These are phyloP conservation scores for Zoroaster sp. DNA, from an alignment of 53 echinoderm and acorn worm species.

Conservation along the genomic window DNA sequence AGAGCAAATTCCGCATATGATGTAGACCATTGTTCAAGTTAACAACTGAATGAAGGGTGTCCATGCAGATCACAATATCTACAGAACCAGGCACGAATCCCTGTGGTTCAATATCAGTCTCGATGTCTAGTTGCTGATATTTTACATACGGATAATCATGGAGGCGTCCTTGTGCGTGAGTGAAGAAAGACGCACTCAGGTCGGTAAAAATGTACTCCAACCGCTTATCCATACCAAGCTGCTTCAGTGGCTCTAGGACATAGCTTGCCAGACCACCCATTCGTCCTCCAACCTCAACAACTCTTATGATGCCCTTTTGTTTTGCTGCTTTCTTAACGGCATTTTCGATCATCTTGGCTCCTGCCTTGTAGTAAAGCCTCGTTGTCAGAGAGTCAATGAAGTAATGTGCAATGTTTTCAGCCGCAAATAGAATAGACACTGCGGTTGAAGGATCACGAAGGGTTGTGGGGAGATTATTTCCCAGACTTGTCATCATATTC, in stretches of 20 bases:
- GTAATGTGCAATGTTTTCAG: constrained; percentile 75
- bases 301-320: constrained; percentile 72
- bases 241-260: constrained; percentile 65
- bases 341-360: constrained; percentile 59
- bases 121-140: constrained; percentile 86
- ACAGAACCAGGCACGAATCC: constrained; percentile 86
- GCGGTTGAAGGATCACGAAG: constrained; percentile 76
- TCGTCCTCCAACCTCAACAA: constrained; percentile 89
- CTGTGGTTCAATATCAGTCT: constrained; percentile 75
- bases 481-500: constrained; percentile 74
- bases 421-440: constrained; percentile 80
- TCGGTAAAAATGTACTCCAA: constrained; percentile 96
- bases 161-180: constrained; percentile 76
- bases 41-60: constrained; percentile 84
- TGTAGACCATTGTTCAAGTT: constrained; percentile 65
- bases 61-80: constrained; percentile 81
- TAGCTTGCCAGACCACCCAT: constrained; percentile 84
- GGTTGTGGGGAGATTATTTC: constrained; percentile 83
- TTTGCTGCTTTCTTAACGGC: constrained; percentile 70
- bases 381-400: constrained; percentile 82
- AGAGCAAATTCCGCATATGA: constrained; percentile 77
- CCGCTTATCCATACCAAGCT: constrained; percentile 56
- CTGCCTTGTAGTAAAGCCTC: constrained; percentile 80
- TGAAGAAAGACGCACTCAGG: constrained; percentile 89
- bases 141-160: constrained; percentile 79